Percentiles rank a stretch among this genome's conserved stretches.
These are phyloP conservation scores for Oligia fasciuncula DNA, from an alignment of 2,888 invertebrate genomes.

Conservation along the genomic window DNA sequence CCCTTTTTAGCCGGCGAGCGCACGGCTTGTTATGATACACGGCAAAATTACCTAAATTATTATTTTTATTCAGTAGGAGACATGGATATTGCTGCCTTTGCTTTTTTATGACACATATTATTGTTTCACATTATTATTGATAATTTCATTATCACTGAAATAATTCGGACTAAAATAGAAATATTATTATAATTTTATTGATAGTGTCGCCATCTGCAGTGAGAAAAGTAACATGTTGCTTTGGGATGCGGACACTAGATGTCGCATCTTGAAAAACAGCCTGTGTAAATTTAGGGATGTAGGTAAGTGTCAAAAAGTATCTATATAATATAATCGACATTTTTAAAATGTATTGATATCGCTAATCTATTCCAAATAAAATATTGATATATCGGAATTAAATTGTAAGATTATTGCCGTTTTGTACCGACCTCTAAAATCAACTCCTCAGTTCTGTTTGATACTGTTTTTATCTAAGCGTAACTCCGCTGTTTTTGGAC, in stretches of 20 bases:
- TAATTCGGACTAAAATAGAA: not conserved
- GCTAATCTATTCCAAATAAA: not conserved
- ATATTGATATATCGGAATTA: not conserved
- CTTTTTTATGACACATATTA: not conserved
- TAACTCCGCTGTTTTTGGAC: not conserved
- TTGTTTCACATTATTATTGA: not conserved
- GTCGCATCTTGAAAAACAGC: not conserved
- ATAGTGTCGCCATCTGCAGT: not conserved
- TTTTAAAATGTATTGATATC: not conserved
- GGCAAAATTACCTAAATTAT: no score
- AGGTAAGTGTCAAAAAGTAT: not conserved
- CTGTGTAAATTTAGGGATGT: not conserved
- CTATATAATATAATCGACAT: not conserved
- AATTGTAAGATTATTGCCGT: not conserved
- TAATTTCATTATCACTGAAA: no score
- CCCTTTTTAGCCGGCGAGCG: not conserved
- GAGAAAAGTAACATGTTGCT: not conserved
- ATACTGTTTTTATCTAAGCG: not conserved
- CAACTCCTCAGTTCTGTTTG: not conserved
- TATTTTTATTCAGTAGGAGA: no score
- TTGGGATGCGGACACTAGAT: not conserved
- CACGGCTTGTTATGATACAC: not conserved
- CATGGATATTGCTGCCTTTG: no score
- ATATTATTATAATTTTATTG: not conserved
- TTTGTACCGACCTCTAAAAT: not conserved